These are phyloP conservation scores for Itoplectis maculator DNA, from an alignment of 2,888 invertebrate genomes.

Conservation along the genomic window DNA sequence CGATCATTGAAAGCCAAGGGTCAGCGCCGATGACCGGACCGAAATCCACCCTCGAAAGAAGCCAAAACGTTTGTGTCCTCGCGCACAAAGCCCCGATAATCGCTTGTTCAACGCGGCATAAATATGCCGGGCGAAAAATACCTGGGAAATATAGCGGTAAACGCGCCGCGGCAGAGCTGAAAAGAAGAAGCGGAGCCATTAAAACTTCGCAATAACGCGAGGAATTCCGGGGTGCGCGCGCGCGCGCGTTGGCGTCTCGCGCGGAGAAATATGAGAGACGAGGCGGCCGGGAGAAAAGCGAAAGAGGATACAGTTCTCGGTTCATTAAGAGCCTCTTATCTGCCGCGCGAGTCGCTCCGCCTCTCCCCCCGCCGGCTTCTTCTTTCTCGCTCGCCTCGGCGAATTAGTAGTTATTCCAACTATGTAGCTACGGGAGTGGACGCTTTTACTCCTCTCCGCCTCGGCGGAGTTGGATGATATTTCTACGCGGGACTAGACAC, in stretches of 20 bases:
- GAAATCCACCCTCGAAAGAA: neutral
- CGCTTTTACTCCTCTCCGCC: conserved; percentile 53
- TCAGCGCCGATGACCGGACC: neutral
- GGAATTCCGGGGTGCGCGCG: conserved; percentile 32
- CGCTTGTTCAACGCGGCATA: conserved; percentile 3
- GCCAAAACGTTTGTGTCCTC: neutral
- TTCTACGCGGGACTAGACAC: conserved; percentile 6
- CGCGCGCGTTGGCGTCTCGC: too few species aligned
- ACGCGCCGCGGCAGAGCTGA: conserved; percentile 11
- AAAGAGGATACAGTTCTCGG: conserved; percentile 62
- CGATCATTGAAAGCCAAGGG: neutral
- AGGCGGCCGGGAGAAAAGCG: conserved; percentile 33
- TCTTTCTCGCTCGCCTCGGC: conserved; percentile 47
- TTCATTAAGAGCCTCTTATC: conserved; percentile 68
- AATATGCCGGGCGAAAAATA: neutral
- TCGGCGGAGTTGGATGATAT: conserved; percentile 43
- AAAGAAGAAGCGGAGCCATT: conserved; percentile 61
- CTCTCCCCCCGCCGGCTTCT: conserved; percentile 2
- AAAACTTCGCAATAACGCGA: conserved; percentile 65
- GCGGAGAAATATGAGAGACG: conserved; percentile 29
- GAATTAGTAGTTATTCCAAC: conserved; percentile 66
- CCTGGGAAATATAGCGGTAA: neutral
- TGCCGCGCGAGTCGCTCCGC: conserved; percentile 31
- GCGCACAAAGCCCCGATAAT: neutral
- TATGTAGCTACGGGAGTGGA: conserved; percentile 48